phyloP scores from a whole-genome alignment of 2,888 invertebrate species.

The Glyphotaelius pellucidus region DNA sequence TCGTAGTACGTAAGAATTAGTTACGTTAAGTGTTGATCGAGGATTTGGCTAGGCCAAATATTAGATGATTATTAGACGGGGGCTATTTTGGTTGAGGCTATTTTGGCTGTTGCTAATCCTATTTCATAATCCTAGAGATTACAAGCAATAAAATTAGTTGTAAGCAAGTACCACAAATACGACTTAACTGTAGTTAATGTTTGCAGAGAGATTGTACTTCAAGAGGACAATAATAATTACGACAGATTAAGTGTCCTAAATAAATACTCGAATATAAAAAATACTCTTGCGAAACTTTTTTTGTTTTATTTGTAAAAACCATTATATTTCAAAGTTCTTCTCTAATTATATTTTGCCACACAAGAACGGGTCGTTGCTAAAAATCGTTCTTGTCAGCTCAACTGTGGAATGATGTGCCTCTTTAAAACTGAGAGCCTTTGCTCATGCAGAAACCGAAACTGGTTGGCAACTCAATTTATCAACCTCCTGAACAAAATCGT shows the following conservation, averaged over 20 bases:
- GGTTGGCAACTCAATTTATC: too few species aligned
- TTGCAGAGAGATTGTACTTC: neutral
- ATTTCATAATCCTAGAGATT: neutral
- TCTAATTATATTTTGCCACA: too few species aligned
- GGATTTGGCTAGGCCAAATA: neutral
- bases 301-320: too few species aligned
- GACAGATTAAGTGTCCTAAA: neutral
- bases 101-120: neutral
- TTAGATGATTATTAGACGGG: neutral
- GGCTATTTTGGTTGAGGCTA: neutral
- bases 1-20: neutral
- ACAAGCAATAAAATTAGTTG: neutral
- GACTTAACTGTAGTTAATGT: neutral
- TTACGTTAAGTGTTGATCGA: neutral
- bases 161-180: neutral
- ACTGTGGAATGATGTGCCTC: too few species aligned
- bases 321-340: too few species aligned
- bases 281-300: neutral
- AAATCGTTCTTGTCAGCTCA: too few species aligned
- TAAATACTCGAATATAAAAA: neutral
- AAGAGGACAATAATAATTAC: neutral
- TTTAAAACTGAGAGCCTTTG: too few species aligned
- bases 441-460: too few species aligned
- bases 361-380: too few species aligned
- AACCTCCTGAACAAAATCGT: too few species aligned